phyloP scores from a whole-genome alignment of 2,888 invertebrate genomes.

The Drosophila setosimentum region DNA sequence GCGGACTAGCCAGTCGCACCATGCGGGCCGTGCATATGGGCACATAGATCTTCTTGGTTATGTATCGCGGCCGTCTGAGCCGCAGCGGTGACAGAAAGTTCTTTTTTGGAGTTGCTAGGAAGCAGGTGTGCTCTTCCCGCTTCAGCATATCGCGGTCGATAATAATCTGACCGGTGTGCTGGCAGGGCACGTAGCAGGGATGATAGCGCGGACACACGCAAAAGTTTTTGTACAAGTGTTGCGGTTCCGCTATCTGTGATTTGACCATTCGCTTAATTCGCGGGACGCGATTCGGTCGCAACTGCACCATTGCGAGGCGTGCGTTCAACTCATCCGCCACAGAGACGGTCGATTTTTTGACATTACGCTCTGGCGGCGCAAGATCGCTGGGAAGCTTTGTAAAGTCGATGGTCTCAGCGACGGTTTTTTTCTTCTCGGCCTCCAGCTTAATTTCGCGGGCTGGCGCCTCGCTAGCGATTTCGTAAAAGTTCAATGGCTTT shows the following conservation, averaged over 20 bases:
- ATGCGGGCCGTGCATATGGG: conserved; percentile 82
- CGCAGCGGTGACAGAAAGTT: conserved; percentile 56
- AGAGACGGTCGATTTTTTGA: conserved; percentile 46
- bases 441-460: conserved; percentile 43
- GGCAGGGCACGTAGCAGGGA: conserved; percentile 75
- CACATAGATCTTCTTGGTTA: conserved; percentile 70
- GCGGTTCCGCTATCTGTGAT: conserved; percentile 44
- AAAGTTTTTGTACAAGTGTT: conserved; percentile 69
- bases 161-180: conserved; percentile 81
- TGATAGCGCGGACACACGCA: conserved; percentile 78
- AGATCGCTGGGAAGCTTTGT: conserved; percentile 37
- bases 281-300: conserved; percentile 71
- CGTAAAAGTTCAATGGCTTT: conserved; percentile 54
- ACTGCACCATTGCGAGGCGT: conserved; percentile 67
- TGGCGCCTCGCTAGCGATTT: conserved; percentile 55
- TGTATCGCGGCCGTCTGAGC: conserved; percentile 53
- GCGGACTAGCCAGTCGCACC: conserved; percentile 78
- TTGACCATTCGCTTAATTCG: conserved; percentile 72
- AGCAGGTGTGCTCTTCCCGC: conserved; percentile 81
- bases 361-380: conserved; percentile 9
- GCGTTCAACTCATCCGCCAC: conserved; percentile 81
- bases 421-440: conserved; percentile 36
- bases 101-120: conserved; percentile 82
- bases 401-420: conserved; percentile 45
- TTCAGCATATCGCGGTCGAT: conserved; percentile 83